Conservation (phyloP, 2,797 vertebrate species). For the Alexandromys oeconomus region DNA sequence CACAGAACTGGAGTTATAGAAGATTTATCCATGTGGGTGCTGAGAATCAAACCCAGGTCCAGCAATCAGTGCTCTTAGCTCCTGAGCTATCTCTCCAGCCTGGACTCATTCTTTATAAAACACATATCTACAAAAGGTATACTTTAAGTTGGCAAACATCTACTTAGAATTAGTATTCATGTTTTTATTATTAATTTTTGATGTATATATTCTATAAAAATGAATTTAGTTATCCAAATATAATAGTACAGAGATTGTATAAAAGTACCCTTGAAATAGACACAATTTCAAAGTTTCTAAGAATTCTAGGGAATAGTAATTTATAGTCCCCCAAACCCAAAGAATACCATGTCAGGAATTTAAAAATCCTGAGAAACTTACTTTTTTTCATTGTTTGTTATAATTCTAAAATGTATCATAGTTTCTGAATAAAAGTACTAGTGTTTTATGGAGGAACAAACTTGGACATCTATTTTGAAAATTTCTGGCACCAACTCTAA, state of each 20-base stretch:
- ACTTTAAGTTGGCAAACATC: neutral
- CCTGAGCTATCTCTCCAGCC: neutral
- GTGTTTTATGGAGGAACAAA: constrained; percentile 36
- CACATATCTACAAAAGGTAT: neutral
- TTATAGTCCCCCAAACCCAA: neutral
- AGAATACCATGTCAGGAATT: neutral
- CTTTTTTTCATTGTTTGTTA: neutral
- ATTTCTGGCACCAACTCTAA: neutral
- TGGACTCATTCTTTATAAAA: neutral
- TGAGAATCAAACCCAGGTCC: neutral
- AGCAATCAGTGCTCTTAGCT: no score
- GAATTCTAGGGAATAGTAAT: neutral
- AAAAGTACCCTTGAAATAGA: neutral
- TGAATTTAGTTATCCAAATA: neutral
- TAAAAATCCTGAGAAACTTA: neutral
- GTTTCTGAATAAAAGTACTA: neutral
- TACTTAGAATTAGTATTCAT: constrained; percentile 40
- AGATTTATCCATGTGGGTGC: neutral
- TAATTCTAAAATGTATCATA: neutral
- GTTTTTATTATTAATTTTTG: neutral
- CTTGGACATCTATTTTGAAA: constrained; percentile 22
- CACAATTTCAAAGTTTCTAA: neutral
- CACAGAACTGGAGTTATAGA: neutral
- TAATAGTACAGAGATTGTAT: neutral
- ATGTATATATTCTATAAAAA: neutral